A percentile compares a stretch with the other conserved stretches of the same genome.
phyloP scores from a whole-genome alignment of 1,140 invertebrate species.

The Caenorhabditis briggsae region DNA sequence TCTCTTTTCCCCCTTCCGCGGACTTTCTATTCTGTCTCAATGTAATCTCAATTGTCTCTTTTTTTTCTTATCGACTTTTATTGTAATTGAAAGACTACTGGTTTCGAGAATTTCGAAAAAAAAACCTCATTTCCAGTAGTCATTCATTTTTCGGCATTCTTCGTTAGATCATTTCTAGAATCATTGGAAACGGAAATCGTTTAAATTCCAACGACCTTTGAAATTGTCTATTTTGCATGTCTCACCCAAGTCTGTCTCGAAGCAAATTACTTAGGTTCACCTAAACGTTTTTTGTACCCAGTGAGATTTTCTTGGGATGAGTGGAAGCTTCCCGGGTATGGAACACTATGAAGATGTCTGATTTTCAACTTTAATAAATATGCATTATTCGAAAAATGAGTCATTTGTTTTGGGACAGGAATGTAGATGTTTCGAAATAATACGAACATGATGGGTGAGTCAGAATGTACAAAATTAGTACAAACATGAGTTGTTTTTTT shows the following conservation, averaged over 20 bases:
- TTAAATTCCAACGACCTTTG: background rate
- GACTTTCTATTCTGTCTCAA: conserved; percentile 50
- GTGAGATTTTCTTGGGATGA: conserved; percentile 33
- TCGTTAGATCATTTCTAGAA: conserved; percentile 6
- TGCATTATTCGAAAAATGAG: background rate
- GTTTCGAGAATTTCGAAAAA: background rate
- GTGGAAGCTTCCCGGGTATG: conserved; percentile 45
- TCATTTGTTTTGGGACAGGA: background rate
- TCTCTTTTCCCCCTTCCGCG: conserved; percentile 8
- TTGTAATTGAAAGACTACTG: background rate
- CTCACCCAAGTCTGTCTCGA: conserved; percentile 34
- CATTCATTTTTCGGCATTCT: background rate
- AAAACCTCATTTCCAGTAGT: background rate
- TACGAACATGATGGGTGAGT: background rate
- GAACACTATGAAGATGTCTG: conserved; percentile 49
- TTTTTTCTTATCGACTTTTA: background rate
- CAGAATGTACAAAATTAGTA: conserved; percentile 28
- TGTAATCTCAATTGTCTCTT: conserved; percentile 12
- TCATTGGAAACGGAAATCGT: background rate
- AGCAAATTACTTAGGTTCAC: too few relatives aligned
- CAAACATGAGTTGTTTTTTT: background rate
- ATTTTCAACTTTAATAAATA: conserved; percentile 14
- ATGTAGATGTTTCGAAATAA: background rate
- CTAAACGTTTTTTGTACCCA: background rate
- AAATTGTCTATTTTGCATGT: conserved; percentile 46